These are phyloP conservation scores for Lithophane semibrunnea DNA, from an alignment of 2,888 invertebrate genomes.

Conservation along the genomic window DNA sequence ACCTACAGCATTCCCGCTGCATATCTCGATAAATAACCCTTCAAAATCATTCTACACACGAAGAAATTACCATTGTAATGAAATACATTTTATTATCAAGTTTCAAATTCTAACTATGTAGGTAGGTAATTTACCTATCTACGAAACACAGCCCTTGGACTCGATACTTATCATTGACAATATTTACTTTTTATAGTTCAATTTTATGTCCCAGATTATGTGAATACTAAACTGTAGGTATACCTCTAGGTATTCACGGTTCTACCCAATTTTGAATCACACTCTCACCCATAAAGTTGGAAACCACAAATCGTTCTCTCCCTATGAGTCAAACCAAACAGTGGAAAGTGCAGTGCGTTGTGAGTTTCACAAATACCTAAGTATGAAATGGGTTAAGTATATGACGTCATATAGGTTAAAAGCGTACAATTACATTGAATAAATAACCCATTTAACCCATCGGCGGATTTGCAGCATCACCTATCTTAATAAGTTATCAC, in stretches of 20 bases:
- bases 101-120: constrained; percentile 2
- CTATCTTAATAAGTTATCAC: background rate
- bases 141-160: constrained; percentile 40
- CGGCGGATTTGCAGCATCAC: background rate
- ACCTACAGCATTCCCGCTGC: background rate
- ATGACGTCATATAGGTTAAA: constrained; percentile 4
- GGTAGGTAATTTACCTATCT: background rate
- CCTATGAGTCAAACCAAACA: constrained; percentile 17
- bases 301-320: constrained; percentile 13
- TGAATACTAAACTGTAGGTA: constrained; percentile 1
- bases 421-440: background rate
- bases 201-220: background rate
- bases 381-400: constrained; percentile 14
- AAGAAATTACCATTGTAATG: too few relatives aligned
- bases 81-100: background rate
- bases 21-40: background rate
- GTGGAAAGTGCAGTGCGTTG: constrained; percentile 25
- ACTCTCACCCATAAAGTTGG: constrained; percentile 14
- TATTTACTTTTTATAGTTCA: constrained; percentile 24
- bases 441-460: background rate
- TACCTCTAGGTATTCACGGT: background rate
- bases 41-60: background rate
- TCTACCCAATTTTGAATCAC: constrained; percentile 13
- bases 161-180: constrained; percentile 35
- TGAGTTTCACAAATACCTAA: constrained; percentile 26